phyloP scores from a whole-genome alignment of 2,888 invertebrate species.

The Aspidiotus destructor region DNA sequence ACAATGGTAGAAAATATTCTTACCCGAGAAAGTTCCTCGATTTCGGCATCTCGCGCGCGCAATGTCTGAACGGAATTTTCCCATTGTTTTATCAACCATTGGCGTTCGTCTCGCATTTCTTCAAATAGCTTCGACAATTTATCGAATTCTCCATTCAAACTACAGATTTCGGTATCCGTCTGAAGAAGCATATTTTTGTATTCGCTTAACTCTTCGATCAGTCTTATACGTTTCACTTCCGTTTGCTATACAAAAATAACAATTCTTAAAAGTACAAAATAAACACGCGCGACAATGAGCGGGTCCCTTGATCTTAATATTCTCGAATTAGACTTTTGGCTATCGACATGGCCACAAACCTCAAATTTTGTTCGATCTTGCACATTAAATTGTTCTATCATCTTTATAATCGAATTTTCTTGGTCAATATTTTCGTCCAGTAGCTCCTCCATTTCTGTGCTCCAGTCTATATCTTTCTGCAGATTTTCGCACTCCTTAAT shows the following conservation, averaged over 20 bases:
- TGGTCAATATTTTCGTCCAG: not conserved
- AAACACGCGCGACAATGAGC: not conserved
- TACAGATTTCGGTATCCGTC: not conserved
- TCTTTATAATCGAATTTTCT: conserved; percentile 1
- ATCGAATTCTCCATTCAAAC: not conserved
- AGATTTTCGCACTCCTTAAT: not conserved
- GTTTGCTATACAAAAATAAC: not conserved
- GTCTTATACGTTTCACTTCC: conserved; percentile 6
- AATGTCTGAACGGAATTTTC: not conserved
- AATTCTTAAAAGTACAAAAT: not conserved
- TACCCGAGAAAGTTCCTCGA: not conserved
- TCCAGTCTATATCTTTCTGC: conserved; percentile 13
- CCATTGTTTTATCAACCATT: conserved; percentile 5
- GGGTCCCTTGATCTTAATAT: too few species aligned
- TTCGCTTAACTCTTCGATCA: not conserved
- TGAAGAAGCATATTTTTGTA: not conserved
- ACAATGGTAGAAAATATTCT: too few species aligned
- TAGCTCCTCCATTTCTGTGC: conserved; percentile 17
- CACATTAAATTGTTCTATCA: conserved; percentile 1
- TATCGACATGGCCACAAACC: not conserved
- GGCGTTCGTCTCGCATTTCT: conserved; percentile 1
- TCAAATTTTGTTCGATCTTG: conserved; percentile 2
- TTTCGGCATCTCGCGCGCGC: conserved; percentile 3
- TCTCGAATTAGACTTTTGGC: too few species aligned
- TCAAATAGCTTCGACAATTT: conserved; percentile 3